phyloP scores from a whole-genome alignment of 2,888 invertebrate genomes.

The Leucoma salicis region DNA sequence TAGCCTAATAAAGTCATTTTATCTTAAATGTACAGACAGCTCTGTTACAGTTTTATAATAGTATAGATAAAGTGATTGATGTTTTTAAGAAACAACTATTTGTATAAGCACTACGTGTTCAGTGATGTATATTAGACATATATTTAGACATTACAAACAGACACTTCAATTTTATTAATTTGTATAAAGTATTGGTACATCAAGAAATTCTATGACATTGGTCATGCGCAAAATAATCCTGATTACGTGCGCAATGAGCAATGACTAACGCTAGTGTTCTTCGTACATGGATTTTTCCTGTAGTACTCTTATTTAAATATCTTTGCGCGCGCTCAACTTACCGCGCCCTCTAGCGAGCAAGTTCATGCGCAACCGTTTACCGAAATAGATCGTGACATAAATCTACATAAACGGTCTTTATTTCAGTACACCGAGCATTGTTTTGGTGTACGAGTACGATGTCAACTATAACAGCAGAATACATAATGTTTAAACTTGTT shows the following conservation, averaged over 20 bases:
- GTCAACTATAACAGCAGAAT: slow-evolving; percentile 14
- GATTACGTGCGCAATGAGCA: slow-evolving; percentile 30
- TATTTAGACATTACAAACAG: no score
- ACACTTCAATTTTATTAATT: no score
- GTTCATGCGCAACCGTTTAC: slow-evolving; percentile 61
- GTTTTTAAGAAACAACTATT: no score
- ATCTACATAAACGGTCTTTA: slow-evolving; percentile 74
- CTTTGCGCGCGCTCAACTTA: slow-evolving; percentile 41
- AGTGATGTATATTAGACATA: no score
- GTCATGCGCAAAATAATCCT: slow-evolving; percentile 29
- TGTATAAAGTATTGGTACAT: no score
- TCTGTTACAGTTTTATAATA: no score
- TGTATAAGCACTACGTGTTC: no score
- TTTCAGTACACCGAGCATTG: slow-evolving; percentile 57
- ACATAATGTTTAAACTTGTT: slow-evolving; percentile 1
- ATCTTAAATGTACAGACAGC: no score
- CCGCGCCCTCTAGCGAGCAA: slow-evolving; percentile 55
- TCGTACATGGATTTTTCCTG: slow-evolving; percentile 43
- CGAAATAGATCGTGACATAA: slow-evolving; percentile 76
- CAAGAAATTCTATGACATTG: slow-evolving; percentile 18
- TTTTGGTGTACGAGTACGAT: slow-evolving; percentile 36
- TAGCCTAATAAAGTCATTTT: no score
- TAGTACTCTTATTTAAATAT: slow-evolving; percentile 33
- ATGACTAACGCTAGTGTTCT: slow-evolving; percentile 37
- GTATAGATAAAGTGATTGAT: no score